Base-by-base conservation (phyloP, 2,888 invertebrate genomes). In the Parascotia fuliginaria region DNA sequence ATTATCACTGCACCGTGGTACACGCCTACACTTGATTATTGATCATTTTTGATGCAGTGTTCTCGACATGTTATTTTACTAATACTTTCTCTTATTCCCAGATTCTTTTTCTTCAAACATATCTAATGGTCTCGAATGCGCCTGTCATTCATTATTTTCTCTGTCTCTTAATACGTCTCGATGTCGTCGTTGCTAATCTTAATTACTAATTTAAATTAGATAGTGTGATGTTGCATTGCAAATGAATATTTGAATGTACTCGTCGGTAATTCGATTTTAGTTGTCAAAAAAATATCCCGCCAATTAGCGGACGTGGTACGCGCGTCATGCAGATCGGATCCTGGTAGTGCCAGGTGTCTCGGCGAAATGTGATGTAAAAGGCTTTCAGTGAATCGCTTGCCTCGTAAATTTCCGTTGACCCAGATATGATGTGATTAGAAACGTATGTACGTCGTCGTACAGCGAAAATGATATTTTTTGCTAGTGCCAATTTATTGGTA, bases 341-440 rank as follows among this genome's bases (percentile, higher is more conserved):
- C 92, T 91, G 91, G 91, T 89, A 85, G 80, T 78, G 70, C 83
- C 87, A 81, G 82, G 82, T 83, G 81, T 69, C 77, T 65, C 77
- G 65, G 70, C 61, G 73, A 77, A 77, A 77, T 74, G 77, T 87
- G 91, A 90, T 87, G 91, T 90, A 91, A 90, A 91, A 89, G 78
- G 74, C 89, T 91, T 89, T 89, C 89, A 90, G 89, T 79, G 83
- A 74, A 82, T 82, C 79, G 79, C 69, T 76, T 69, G 77, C 82
- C 71, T 84, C 79, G 90, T 87, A 88, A 82, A 84, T 85, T 91
- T 91, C 92, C 92, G 85, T 68, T 91, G 89, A 85, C 92, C 92
- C 77, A 88, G 90, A 87, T 91, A 75, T 86, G 82, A 81, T 87
- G 81, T 82, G 84, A 89, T 89, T 92, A 92, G 92, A 92, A 92